Evolutionary conservation across 2,797 vertebrate genomes (phyloP).

Genomic region (Toxotes lorentzi): DNA sequence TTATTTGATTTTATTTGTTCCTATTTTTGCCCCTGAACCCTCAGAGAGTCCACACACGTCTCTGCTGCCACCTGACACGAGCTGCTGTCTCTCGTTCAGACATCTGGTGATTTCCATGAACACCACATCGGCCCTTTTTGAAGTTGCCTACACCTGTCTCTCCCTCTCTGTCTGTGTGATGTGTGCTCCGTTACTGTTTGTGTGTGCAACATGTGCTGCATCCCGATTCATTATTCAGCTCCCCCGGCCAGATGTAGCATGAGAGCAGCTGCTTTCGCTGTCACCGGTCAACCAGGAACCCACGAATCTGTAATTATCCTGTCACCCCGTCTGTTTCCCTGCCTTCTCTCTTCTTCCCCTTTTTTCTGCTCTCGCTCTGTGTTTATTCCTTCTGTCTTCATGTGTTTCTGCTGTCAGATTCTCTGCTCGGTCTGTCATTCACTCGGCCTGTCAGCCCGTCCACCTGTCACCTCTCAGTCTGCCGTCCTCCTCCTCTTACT

Average conservation of each 20-base stretch:
- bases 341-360: background rate
- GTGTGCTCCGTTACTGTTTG: too few relatives aligned
- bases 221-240: conserved; percentile 68
- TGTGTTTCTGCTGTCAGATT: conserved; percentile 19
- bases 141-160: conserved; percentile 37
- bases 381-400: conserved; percentile 41
- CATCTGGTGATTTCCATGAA: conserved; percentile 31
- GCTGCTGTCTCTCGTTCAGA: conserved; percentile 2
- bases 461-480: conserved; percentile 25
- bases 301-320: conserved; percentile 60
- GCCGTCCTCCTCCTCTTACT: background rate
- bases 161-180: conserved; percentile 18
- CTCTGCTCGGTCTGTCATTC: conserved; percentile 23
- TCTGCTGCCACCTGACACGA: conserved; percentile 6
- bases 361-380: conserved; percentile 13
- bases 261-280: conserved; percentile 58
- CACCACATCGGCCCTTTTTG: conserved; percentile 26
- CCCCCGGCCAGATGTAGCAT: conserved; percentile 39
- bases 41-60: background rate
- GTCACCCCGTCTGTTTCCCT: conserved; percentile 40
- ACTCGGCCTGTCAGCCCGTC: conserved; percentile 12
- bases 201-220: background rate
- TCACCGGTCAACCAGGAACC: conserved; percentile 61
- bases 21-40: background rate
- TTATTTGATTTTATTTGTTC: too few relatives aligned